Base-by-base conservation (phyloP, 2,797 vertebrate genomes). In the Onychomys torridus region DNA sequence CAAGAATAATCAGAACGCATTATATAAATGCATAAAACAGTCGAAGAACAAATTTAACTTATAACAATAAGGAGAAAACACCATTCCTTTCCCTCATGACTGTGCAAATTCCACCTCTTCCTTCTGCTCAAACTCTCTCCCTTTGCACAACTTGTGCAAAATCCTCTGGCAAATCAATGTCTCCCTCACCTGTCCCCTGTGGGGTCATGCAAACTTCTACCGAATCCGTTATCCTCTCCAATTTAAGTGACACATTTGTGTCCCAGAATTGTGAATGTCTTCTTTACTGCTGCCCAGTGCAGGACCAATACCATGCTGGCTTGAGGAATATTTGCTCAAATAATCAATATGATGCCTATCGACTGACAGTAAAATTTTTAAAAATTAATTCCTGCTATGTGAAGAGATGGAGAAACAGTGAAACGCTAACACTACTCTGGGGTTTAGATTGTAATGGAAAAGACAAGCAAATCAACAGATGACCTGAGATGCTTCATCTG, bases 271-370 rank as follows among this genome's bases (percentile, higher is more conserved):
- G 49, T 83, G 59, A 40, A 21, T 40, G 19, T 63, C 49, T 71
- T 83, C 17, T 73, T 91, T 17, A 75, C 4, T 55, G n/a, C 27
- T 69, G 40, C 19, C 34, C 85, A 91, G 1, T 79, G n/a, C 0
- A 77, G 76, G 10, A 79, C 5, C 21, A 49, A 63, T 16, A 63
- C 17, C 73, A 40, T 6, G 32, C 25, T 73, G 71, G 19, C 40
- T 89, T 19, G 43, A 71, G 92, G 90, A 69, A 86, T 29, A 86
- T 12, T 69, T 86, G 43, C n/a, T 87, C 23, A 87, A 87, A 84
- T 13, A 43, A 4, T 91, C 9, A 32, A 71, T 46, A 84, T 32
- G 69, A 65, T 43, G 23, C 59, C 34, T 87, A 93, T 71, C 55
- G 59, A 57, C 67, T 73, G 76, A 65, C 57, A 17, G 43, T 52